Percentiles rank a stretch among this genome's conserved stretches.
Evolutionary conservation across 2,888 invertebrate genomes (phyloP).

Genomic region (Linnaemya tessellans): DNA sequence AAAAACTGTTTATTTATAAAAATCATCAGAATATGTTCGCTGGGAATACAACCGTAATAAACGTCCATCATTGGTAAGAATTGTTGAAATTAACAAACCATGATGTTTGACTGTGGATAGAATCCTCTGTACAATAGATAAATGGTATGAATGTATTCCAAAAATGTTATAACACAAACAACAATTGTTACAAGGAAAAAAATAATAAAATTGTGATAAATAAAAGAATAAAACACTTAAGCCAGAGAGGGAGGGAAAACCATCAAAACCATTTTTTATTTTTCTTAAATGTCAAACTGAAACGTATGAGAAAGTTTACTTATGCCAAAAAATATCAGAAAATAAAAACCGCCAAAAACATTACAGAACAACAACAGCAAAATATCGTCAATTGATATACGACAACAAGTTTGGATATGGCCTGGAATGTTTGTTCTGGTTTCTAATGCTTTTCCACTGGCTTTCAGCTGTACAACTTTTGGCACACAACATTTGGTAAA

Average conservation of each 20-base stretch:
- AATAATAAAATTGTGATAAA: too few species aligned
- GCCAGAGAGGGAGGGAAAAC: conserved; percentile 43
- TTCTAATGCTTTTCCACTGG: conserved; percentile 39
- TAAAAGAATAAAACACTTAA: conserved; percentile 6
- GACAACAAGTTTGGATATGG: conserved; percentile 62
- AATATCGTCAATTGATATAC: conserved; percentile 61
- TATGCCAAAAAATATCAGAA: conserved; percentile 55
- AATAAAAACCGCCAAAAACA: conserved; percentile 20
- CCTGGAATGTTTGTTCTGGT: conserved; percentile 61
- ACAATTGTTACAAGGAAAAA: conserved; percentile 1
- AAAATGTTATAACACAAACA: conserved; percentile 39
- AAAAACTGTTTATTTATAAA: too few species aligned
- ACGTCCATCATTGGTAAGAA: conserved; percentile 59
- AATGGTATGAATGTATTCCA: conserved; percentile 36
- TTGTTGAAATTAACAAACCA: conserved; percentile 38
- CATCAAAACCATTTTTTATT: conserved; percentile 57
- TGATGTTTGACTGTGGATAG: conserved; percentile 45
- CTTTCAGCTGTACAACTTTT: conserved; percentile 46
- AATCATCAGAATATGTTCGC: not conserved
- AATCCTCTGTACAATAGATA: conserved; percentile 8
- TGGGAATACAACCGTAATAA: not conserved
- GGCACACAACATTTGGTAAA: conserved; percentile 18
- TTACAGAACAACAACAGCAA: conserved; percentile 39
- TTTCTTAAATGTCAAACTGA: conserved; percentile 54
- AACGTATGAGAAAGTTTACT: conserved; percentile 66